A percentile compares a stretch with the other conserved stretches of the same genome.
Evolutionary conservation across 1,140 invertebrate genomes (phyloP).

Genomic region (Drosophila nigrodunni): DNA sequence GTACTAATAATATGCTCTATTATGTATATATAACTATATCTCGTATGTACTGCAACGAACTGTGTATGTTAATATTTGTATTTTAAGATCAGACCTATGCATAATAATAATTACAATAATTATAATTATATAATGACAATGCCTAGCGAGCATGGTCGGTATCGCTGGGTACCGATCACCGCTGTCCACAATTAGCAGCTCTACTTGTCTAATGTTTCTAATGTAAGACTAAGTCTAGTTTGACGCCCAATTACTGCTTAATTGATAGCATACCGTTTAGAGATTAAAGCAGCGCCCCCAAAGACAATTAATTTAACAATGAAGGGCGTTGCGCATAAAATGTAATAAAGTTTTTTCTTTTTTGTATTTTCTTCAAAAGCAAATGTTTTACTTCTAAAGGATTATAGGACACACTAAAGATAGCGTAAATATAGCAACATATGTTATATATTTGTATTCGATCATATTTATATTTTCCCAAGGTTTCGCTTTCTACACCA

Average conservation of each 20-base stretch:
- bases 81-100: constrained; percentile 51
- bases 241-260: constrained; percentile 39
- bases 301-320: constrained; percentile 18
- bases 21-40: constrained; percentile 35
- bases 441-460: too few species aligned
- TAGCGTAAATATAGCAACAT: background rate
- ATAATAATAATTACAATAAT: constrained; percentile 24
- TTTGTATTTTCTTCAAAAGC: constrained; percentile 69
- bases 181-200: constrained; percentile 55
- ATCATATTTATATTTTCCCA: too few species aligned
- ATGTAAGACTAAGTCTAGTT: constrained; percentile 43
- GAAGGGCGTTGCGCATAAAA: constrained; percentile 39
- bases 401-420: background rate
- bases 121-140: constrained; percentile 58
- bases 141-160: constrained; percentile 58
- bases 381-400: constrained; percentile 9
- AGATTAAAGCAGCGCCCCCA: constrained; percentile 34
- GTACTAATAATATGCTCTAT: constrained; percentile 54
- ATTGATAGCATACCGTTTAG: constrained; percentile 42
- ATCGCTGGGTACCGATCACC: constrained; percentile 17
- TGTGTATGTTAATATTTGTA: constrained; percentile 61
- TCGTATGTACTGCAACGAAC: constrained; percentile 50
- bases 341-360: constrained; percentile 49
- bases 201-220: constrained; percentile 44
- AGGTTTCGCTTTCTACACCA: too few species aligned